Evolutionary conservation across 2,113 vertebrate genomes (phyloP).

Genomic region (Myxocyprinus asiaticus): DNA sequence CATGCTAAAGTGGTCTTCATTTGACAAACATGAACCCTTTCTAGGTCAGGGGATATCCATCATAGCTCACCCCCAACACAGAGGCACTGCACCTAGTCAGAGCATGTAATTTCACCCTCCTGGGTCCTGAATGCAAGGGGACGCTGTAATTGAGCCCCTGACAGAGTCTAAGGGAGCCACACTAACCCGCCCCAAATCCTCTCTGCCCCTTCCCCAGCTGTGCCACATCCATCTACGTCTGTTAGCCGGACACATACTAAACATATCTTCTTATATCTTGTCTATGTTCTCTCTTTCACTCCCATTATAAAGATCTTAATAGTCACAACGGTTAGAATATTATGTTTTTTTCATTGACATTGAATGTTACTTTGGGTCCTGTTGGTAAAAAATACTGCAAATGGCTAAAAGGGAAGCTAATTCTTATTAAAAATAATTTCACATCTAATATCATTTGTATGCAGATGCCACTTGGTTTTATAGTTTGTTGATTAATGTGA

Average conservation of each 20-base stretch:
- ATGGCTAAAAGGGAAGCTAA: too few relatives aligned
- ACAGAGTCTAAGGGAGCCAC: constrained; percentile 14
- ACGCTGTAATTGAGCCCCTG: neutral
- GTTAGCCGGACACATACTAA: too few relatives aligned
- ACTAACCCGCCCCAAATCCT: constrained; percentile 1
- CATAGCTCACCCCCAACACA: constrained; percentile 20
- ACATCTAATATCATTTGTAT: too few relatives aligned
- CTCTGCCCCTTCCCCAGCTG: constrained; percentile 50
- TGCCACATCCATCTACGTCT: constrained; percentile 57
- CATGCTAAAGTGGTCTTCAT: neutral
- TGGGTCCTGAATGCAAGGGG: constrained; percentile 24
- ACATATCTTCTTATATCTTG: neutral
- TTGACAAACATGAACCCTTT: neutral
- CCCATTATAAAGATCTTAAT: too few relatives aligned
- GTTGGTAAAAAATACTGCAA: too few relatives aligned
- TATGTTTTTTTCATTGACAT: too few relatives aligned
- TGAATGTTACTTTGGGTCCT: too few relatives aligned
- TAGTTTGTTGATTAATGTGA: too few relatives aligned
- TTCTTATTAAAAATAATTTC: too few relatives aligned
- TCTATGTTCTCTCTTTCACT: too few relatives aligned
- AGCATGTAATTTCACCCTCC: constrained; percentile 57
- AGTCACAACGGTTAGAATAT: too few relatives aligned
- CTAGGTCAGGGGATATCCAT: constrained; percentile 25
- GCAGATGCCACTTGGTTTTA: too few relatives aligned
- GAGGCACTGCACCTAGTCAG: constrained; percentile 32